A percentile compares a stretch with the other conserved stretches of the same genome.
These are phyloP conservation scores for Stenodera caucasica DNA, from an alignment of 2,888 invertebrate genomes.

Conservation along the genomic window DNA sequence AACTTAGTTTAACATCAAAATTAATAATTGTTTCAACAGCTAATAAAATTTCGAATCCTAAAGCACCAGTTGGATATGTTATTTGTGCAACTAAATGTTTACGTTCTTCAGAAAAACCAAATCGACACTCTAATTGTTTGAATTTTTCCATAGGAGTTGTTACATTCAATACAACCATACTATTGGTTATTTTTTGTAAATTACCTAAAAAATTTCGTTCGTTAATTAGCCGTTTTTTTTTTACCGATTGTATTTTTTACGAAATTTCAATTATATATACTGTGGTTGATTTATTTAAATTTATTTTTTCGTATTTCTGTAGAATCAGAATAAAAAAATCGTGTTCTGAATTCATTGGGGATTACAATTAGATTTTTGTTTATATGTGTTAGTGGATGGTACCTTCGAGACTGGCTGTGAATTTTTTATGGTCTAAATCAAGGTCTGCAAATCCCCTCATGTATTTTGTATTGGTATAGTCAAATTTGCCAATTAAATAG, in stretches of 20 bases:
- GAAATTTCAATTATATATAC: not conserved
- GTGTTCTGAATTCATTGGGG: not conserved
- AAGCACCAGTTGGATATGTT: slow-evolving; percentile 67
- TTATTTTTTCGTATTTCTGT: too few species aligned
- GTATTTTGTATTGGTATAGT: slow-evolving; percentile 64
- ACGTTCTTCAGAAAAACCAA: slow-evolving; percentile 72
- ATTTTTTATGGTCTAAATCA: slow-evolving; percentile 70
- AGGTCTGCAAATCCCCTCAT: slow-evolving; percentile 71
- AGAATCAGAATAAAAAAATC: not conserved
- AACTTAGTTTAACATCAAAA: slow-evolving; percentile 73
- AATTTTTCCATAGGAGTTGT: slow-evolving; percentile 73
- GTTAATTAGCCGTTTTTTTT: not conserved
- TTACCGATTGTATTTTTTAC: not conserved
- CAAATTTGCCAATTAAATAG: slow-evolving; percentile 67
- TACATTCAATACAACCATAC: slow-evolving; percentile 73
- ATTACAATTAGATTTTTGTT: slow-evolving; percentile 1
- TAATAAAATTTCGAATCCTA: slow-evolving; percentile 70
- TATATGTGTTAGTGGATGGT: not conserved
- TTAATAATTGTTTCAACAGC: slow-evolving; percentile 65
- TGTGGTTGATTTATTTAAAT: not conserved
- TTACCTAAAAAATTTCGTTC: slow-evolving; percentile 58
- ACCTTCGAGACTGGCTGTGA: slow-evolving; percentile 68
- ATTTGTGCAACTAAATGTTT: slow-evolving; percentile 75
- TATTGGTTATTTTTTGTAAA: slow-evolving; percentile 72
- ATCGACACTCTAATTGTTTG: slow-evolving; percentile 65